These are phyloP conservation scores for Neodontobutis hainanensis DNA, from an alignment of 2,113 vertebrate species.

Conservation along the genomic window DNA sequence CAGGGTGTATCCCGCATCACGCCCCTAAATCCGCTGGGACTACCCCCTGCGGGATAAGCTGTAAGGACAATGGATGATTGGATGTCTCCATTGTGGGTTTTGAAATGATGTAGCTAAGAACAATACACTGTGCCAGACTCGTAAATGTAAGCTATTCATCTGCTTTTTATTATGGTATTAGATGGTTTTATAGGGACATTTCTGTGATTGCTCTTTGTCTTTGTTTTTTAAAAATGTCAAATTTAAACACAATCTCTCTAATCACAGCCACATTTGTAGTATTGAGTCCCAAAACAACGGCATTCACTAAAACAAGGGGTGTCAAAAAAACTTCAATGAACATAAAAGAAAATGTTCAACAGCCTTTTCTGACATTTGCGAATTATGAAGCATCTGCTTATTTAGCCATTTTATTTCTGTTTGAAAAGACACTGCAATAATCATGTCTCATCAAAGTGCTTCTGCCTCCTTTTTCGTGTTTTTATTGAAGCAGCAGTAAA, in stretches of 20 bases:
- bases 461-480: too few species aligned
- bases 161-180: constrained; percentile 6
- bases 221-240: constrained; percentile 9
- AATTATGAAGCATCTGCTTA: too few species aligned
- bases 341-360: too few species aligned
- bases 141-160: background rate
- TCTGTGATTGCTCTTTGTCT: constrained; percentile 4
- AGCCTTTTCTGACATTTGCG: too few species aligned
- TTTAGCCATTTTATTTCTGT: too few species aligned
- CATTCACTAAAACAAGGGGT: too few species aligned
- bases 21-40: background rate
- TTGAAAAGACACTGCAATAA: too few species aligned
- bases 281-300: too few species aligned
- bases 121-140: background rate
- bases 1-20: background rate
- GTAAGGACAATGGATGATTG: background rate
- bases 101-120: background rate
- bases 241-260: constrained; percentile 2
- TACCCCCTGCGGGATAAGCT: background rate
- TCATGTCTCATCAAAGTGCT: too few species aligned
- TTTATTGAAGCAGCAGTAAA: too few species aligned
- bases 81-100: background rate
- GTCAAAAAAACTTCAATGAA: too few species aligned
- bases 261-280: too few species aligned
- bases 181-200: constrained; percentile 12